Evolutionary conservation across 92 coral and sea anemone species (phyloP).

Genomic region (Epizoanthus scotinus): DNA sequence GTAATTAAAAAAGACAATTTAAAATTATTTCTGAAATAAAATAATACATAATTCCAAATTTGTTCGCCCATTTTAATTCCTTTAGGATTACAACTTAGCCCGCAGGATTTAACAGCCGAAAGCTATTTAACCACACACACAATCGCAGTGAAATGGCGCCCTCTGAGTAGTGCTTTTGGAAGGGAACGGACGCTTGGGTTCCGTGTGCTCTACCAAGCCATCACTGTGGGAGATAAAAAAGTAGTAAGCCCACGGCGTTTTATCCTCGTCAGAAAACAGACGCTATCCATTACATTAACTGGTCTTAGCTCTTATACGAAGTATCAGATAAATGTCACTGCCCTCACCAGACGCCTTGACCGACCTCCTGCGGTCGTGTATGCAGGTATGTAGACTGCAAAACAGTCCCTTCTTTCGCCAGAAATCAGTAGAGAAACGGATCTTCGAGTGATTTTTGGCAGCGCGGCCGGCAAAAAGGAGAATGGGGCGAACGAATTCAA

Average conservation of each 20-base stretch:
- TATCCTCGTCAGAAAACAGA: conserved; percentile 51
- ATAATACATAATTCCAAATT: too few species aligned
- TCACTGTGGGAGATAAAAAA: conserved; percentile 61
- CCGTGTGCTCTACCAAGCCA: conserved; percentile 62
- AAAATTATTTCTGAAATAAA: too few species aligned
- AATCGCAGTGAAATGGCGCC: conserved; percentile 63
- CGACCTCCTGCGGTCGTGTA: conserved; percentile 62
- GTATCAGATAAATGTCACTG: conserved; percentile 66
- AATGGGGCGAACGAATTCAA: too few species aligned
- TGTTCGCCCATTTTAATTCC: not conserved
- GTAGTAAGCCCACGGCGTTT: conserved; percentile 22
- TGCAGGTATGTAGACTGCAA: conserved; percentile 64
- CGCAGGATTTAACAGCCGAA: conserved; percentile 60
- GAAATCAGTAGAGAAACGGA: too few species aligned
- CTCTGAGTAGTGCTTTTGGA: conserved; percentile 46
- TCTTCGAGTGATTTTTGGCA: too few species aligned
- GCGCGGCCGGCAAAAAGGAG: too few species aligned
- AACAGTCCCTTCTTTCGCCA: too few species aligned
- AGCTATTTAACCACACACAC: conserved; percentile 60
- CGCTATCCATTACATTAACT: conserved; percentile 19
- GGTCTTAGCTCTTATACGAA: conserved; percentile 52
- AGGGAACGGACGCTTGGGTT: conserved; percentile 59
- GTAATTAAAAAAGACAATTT: too few species aligned
- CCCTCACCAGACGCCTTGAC: conserved; percentile 61
- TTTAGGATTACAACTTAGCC: conserved; percentile 62